These are phyloP conservation scores for Suncus etruscus DNA, from an alignment of 2,113 vertebrate genomes.

Conservation along the genomic window DNA sequence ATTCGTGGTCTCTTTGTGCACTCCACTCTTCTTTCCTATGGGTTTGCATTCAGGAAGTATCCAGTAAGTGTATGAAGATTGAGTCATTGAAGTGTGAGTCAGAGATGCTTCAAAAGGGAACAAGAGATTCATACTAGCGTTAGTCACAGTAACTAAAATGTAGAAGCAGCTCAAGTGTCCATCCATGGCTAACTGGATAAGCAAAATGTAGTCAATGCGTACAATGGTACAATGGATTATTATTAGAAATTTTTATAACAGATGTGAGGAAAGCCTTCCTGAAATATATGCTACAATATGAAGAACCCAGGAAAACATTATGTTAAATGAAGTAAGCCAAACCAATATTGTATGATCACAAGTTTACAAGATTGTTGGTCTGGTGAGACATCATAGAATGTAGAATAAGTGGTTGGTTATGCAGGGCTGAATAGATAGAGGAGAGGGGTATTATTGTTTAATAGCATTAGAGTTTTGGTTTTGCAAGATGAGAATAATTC, in stretches of 20 bases:
- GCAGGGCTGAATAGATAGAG: too few species aligned
- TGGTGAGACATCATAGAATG: not conserved
- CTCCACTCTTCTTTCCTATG: not conserved
- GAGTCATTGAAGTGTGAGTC: not conserved
- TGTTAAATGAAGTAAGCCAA: constrained; percentile 4
- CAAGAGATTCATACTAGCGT: not conserved
- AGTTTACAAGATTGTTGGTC: not conserved
- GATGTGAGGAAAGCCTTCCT: not conserved
- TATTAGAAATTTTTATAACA: not conserved
- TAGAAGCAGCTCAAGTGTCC: not conserved
- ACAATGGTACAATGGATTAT: not conserved
- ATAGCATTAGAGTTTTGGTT: not conserved
- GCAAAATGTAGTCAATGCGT: not conserved
- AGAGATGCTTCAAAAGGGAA: not conserved
- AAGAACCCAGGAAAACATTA: not conserved
- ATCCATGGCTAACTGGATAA: not conserved
- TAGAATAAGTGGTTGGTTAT: not conserved
- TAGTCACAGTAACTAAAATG: constrained; percentile 23
- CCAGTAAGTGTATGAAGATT: not conserved
- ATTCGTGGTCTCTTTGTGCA: not conserved
- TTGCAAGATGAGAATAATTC: not conserved
- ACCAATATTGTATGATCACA: not conserved
- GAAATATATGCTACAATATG: not conserved
- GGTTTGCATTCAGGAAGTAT: constrained; percentile 15
- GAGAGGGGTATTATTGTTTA: not conserved